Conservation (phyloP, 2,113 vertebrate species). For the Varanus komodoensis region DNA sequence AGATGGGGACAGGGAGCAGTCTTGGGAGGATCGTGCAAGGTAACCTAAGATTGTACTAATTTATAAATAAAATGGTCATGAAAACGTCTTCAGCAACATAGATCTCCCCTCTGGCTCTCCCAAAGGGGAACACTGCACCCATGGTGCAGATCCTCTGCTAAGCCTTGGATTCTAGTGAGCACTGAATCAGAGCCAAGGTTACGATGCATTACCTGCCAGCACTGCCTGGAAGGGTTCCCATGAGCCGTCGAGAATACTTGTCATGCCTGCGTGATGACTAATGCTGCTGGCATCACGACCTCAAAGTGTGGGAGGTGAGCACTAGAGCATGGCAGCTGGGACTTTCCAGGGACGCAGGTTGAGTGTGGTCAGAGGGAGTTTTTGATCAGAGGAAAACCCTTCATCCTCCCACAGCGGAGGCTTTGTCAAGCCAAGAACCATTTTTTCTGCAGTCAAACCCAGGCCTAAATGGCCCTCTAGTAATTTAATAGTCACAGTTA, state of each 20-base stretch:
- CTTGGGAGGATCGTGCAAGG: too few species aligned
- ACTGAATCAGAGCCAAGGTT: neutral
- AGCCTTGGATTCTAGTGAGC: too few species aligned
- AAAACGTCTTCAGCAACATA: neutral
- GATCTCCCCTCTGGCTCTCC: neutral
- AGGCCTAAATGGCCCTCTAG: neutral
- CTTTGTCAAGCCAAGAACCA: slow-evolving; percentile 8
- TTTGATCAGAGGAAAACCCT: neutral
- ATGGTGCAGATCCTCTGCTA: too few species aligned
- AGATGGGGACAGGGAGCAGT: too few species aligned
- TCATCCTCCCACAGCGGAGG: neutral
- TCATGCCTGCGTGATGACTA: neutral
- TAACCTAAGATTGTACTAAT: neutral
- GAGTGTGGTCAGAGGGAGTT: neutral
- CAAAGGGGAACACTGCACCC: neutral
- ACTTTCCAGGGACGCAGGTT: neutral
- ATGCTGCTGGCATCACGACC: neutral
- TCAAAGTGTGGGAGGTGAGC: neutral
- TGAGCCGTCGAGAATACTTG: neutral
- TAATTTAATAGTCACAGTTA: neutral
- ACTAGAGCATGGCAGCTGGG: neutral
- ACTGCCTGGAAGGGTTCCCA: neutral
- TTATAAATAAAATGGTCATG: neutral
- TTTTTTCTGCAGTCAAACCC: neutral
- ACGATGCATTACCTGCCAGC: neutral